Base-by-base conservation (phyloP, 64 coral and sea anemone species). In the Trachythela sp. region DNA sequence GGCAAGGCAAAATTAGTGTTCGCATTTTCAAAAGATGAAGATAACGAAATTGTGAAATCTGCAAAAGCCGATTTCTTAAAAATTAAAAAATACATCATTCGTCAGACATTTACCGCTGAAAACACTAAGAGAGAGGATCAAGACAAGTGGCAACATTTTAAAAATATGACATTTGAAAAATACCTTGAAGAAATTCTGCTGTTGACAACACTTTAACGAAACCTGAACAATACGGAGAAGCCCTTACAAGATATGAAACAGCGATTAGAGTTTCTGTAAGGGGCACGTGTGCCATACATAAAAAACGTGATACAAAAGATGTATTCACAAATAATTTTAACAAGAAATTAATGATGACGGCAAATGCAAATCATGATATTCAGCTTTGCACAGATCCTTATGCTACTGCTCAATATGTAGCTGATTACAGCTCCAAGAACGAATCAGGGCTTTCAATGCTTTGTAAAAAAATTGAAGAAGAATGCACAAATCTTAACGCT, bases 371-470 rank as follows among this genome's bases (percentile, higher is more conserved):
- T 27, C 56, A 64, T 64, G 56, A 64, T 64, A 64, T 64, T 27
- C 56, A 64, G 56, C 56, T 37, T 17, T 80, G 37, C 30, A 80
- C 75, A 20, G 75, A 80, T 80, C 75, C 37, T 80, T 36, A 80
- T 80, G 31, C 75, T 30, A 80, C 75, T 36, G 37, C 75, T 64
- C 56, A 64, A 64, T 64, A 64, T 64, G 56, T 64, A 64, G 56
- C 56, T 64, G 56, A 64, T 64, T 64, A 64, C 56, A 18, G 56
- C 26, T 64, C 56, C 5, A 68, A 22, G 20, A 68, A n/a, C n/a
- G n/a, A n/a, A n/a, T n/a, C n/a, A n/a, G n/a, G n/a, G n/a, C n/a
- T n/a, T n/a, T n/a, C n/a, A n/a, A n/a, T n/a, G n/a, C n/a, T n/a
- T n/a, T n/a, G n/a, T n/a, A n/a, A n/a, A n/a, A 68, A 22, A 5